A percentile compares a stretch with the other conserved stretches of the same genome.
Conservation (phyloP, 1,140 invertebrate genomes). For the Achroia grisella region DNA sequence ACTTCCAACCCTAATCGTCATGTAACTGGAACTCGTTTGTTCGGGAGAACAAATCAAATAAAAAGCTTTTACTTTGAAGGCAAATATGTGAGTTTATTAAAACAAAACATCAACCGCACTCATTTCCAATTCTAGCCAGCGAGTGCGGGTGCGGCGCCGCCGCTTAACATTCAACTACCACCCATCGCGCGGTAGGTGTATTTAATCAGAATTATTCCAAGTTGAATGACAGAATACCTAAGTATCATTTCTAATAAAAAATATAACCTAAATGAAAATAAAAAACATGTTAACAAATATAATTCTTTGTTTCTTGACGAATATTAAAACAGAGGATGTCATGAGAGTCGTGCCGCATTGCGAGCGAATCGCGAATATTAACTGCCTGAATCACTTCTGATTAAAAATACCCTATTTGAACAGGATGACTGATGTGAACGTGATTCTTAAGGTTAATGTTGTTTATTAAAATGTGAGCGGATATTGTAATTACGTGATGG, state of each 20-base stretch:
- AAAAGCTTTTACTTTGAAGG: conserved; percentile 47
- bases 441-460: conserved; percentile 51
- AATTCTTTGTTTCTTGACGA: conserved; percentile 41
- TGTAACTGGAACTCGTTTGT: conserved; percentile 40
- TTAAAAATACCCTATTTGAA: conserved; percentile 59
- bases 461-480: conserved; percentile 56
- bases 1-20: conserved; percentile 27
- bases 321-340: conserved; percentile 52
- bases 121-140: conserved; percentile 52
- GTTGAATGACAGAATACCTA: conserved; percentile 63
- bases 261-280: conserved; percentile 33
- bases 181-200: conserved; percentile 51
- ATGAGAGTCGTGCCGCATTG: conserved; percentile 20
- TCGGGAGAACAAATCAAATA: conserved; percentile 53
- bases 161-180: conserved; percentile 49
- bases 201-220: conserved; percentile 65
- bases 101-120: conserved; percentile 52
- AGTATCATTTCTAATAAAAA: conserved; percentile 48
- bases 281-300: too few species aligned
- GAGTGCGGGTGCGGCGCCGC: conserved; percentile 33
- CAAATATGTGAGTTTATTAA: conserved; percentile 62
- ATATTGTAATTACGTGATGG: conserved; percentile 65
- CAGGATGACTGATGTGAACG: conserved; percentile 55
- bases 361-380: conserved; percentile 45
- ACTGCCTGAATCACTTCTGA: conserved; percentile 49